Evolutionary conservation across 2,797 vertebrate species (phyloP).

Genomic region (Nyctalus aviator): DNA sequence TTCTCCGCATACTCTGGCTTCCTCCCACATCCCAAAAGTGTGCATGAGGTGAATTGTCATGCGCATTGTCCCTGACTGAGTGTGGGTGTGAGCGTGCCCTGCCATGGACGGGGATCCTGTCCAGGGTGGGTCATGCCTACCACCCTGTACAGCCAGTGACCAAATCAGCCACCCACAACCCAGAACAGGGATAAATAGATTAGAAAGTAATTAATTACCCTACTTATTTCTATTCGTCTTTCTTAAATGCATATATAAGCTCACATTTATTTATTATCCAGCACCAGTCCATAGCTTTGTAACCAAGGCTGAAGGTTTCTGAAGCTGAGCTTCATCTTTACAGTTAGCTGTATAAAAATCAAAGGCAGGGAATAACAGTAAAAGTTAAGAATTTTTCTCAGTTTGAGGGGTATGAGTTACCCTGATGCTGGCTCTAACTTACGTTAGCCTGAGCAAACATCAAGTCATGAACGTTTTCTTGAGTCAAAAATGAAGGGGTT

Average conservation of each 20-base stretch:
- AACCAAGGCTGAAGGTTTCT: background rate
- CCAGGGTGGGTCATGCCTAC: background rate
- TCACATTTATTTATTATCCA: background rate
- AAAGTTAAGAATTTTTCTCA: background rate
- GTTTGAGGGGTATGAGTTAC: background rate
- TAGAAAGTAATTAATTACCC: background rate
- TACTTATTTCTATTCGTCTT: background rate
- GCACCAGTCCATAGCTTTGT: background rate
- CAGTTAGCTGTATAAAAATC: background rate
- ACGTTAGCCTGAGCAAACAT: background rate
- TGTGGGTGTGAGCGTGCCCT: background rate
- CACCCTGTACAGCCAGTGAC: background rate
- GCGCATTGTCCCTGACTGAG: background rate
- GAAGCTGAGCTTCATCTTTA: background rate
- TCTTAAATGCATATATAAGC: background rate
- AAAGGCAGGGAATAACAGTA: background rate
- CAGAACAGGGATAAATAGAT: background rate
- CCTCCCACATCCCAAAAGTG: too few species aligned
- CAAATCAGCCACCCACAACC: background rate
- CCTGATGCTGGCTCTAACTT: slow-evolving; percentile 26
- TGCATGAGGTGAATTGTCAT: background rate
- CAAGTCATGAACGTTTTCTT: slow-evolving; percentile 1
- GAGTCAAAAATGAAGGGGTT: background rate
- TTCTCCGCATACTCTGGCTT: background rate
- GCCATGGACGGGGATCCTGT: background rate